Percentiles rank a stretch among this genome's conserved stretches.
These are phyloP conservation scores for Speoplatyrhinus poulsoni DNA, from an alignment of 2,113 vertebrate genomes.

Conservation along the genomic window DNA sequence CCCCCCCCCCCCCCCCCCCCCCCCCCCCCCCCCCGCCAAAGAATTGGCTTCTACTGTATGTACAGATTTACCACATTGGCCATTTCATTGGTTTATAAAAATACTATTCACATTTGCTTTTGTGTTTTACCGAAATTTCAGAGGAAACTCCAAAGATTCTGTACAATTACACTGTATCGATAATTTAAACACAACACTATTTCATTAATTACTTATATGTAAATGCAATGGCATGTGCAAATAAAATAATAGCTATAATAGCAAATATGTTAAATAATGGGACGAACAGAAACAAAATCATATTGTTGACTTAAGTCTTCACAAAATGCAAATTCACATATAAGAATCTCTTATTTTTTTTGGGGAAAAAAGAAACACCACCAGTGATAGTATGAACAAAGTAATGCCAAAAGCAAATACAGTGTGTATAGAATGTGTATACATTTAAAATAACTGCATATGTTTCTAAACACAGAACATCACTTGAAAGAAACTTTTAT, in stretches of 20 bases:
- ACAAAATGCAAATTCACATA: slow-evolving; percentile 8
- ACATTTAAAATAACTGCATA: neutral
- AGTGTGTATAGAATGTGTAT: neutral
- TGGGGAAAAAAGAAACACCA: slow-evolving; percentile 9
- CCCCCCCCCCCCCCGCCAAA: too few relatives aligned
- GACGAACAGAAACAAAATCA: slow-evolving; percentile 16
- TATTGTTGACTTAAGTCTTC: slow-evolving; percentile 21
- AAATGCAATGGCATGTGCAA: slow-evolving; percentile 56
- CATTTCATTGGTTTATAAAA: slow-evolving; percentile 95
- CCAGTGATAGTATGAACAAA: slow-evolving; percentile 11
- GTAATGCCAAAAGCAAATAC: neutral
- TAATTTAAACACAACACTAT: slow-evolving; percentile 31
- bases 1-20: too few relatives aligned
- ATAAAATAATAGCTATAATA: slow-evolving; percentile 14
- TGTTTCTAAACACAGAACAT: too few relatives aligned
- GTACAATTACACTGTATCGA: slow-evolving; percentile 59
- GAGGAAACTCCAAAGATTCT: slow-evolving; percentile 67
- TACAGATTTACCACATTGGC: slow-evolving; percentile 86
- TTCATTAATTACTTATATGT: neutral
- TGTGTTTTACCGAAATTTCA: slow-evolving; percentile 77
- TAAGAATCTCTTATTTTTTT: neutral
- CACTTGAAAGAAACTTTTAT: too few relatives aligned
- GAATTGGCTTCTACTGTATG: slow-evolving; percentile 78
- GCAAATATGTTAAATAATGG: slow-evolving; percentile 33
- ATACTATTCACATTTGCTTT: slow-evolving; percentile 99